phyloP scores from a whole-genome alignment of 2,113 vertebrate genomes.

The Papio anubis region DNA sequence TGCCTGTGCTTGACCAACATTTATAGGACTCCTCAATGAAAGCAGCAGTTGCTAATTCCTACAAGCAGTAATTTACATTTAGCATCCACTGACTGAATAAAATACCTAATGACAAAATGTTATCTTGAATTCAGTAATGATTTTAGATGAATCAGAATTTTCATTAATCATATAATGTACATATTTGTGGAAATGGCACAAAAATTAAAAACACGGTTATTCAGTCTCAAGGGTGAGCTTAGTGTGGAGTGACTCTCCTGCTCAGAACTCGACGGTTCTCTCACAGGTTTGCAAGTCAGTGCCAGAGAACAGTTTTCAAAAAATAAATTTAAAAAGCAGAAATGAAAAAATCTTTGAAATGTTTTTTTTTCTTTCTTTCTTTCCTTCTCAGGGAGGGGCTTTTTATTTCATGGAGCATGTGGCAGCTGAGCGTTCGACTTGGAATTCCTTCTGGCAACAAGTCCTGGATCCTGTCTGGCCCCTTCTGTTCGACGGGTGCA shows the following conservation, averaged over 20 bases:
- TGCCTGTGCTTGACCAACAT: background rate
- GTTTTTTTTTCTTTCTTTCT: background rate
- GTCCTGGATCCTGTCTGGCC: conserved; percentile 86
- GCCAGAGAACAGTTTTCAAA: background rate
- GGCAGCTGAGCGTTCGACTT: conserved; percentile 84
- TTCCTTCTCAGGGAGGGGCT: conserved; percentile 88
- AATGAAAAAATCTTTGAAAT: background rate
- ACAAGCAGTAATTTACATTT: background rate
- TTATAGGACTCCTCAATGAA: background rate
- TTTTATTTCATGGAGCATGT: conserved; percentile 95
- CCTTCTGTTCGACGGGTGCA: conserved; percentile 89
- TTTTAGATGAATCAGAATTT: background rate
- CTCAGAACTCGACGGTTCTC: background rate
- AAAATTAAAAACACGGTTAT: background rate
- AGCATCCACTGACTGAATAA: background rate
- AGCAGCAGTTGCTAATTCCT: background rate
- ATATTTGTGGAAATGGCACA: background rate
- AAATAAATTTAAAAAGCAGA: background rate
- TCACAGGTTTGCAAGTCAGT: background rate
- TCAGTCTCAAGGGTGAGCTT: background rate
- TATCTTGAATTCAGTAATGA: background rate
- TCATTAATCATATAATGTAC: background rate
- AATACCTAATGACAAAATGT: background rate
- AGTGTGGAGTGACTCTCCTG: background rate
- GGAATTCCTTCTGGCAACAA: conserved; percentile 91